Evolutionary conservation across 1,140 invertebrate species (phyloP).

Genomic region (Pentalonia nigronervosa): DNA sequence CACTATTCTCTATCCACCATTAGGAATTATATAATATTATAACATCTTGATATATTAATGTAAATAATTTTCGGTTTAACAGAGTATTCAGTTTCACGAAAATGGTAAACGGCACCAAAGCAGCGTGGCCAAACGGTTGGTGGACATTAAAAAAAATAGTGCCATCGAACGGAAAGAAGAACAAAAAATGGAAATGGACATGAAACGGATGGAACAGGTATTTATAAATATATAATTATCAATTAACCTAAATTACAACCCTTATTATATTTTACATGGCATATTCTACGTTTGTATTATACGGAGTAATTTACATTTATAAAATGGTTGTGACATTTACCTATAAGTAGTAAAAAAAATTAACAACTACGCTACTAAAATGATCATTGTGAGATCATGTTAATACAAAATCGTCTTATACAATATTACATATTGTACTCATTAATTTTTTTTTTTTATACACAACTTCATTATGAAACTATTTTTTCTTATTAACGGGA

Average conservation of each 20-base stretch:
- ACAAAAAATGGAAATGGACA: slow-evolving; percentile 78
- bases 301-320: not conserved
- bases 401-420: too few species aligned
- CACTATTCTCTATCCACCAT: not conserved
- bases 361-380: too few species aligned
- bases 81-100: slow-evolving; percentile 95
- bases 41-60: slow-evolving; percentile 31
- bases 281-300: not conserved
- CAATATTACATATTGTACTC: too few species aligned
- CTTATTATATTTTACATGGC: not conserved
- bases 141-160: slow-evolving; percentile 85
- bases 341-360: too few species aligned
- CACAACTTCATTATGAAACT: too few species aligned
- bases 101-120: slow-evolving; percentile 91
- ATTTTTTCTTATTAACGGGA: not conserved
- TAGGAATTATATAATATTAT: not conserved
- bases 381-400: too few species aligned
- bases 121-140: slow-evolving; percentile 87
- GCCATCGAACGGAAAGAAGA: slow-evolving; percentile 78
- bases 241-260: not conserved
- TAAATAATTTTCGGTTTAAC: slow-evolving; percentile 61
- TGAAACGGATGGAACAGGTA: slow-evolving; percentile 88
- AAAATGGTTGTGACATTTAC: not conserved
- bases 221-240: slow-evolving; percentile 16
- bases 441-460: too few species aligned